phyloP scores from a whole-genome alignment of 2,888 invertebrate genomes.

The Philhelius pedissequus region DNA sequence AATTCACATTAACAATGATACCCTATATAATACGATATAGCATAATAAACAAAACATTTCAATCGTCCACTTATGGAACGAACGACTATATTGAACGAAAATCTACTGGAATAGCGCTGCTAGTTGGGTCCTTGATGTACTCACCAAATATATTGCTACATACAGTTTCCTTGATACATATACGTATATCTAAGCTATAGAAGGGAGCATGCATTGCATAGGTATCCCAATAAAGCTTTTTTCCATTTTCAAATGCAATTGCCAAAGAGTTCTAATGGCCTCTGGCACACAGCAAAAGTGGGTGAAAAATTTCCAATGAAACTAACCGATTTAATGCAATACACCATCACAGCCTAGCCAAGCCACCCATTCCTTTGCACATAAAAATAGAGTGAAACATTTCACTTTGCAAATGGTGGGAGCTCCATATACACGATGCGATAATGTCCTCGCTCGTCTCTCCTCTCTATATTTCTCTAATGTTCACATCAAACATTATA shows the following conservation, averaged over 20 bases:
- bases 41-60: conserved; percentile 62
- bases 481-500: conserved; percentile 66
- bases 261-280: conserved; percentile 58
- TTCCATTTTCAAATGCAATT: conserved; percentile 60
- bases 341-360: not conserved
- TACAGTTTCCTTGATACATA: no score
- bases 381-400: conserved; percentile 49
- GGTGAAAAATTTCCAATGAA: conserved; percentile 61
- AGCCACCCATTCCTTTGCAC: not conserved
- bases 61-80: conserved; percentile 27
- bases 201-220: no score
- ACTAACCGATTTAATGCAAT: conserved; percentile 62
- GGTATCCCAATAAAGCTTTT: conserved; percentile 43
- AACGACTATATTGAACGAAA: not conserved
- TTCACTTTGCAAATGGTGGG: conserved; percentile 46
- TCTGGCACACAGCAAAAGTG: conserved; percentile 26
- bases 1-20: conserved; percentile 56
- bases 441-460: not conserved
- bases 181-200: no score
- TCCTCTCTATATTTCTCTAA: conserved; percentile 27
- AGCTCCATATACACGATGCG: not conserved
- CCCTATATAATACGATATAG: not conserved
- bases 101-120: not conserved
- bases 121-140: not conserved
- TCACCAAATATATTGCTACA: not conserved